Conservation (phyloP, 2,888 invertebrate genomes). For the Antitype chi region DNA sequence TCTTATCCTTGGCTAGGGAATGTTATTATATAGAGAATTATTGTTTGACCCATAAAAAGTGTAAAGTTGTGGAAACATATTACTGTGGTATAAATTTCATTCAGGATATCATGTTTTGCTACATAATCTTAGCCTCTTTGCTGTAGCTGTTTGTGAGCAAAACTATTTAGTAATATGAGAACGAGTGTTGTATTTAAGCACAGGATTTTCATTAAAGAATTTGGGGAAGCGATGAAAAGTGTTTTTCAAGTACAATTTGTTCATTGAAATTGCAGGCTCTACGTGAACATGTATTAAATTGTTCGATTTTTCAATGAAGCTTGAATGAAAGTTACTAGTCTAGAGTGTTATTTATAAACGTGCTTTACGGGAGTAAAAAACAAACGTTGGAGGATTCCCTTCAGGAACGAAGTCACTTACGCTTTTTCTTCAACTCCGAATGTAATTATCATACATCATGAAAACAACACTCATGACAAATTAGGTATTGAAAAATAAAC, state of each 20-base stretch:
- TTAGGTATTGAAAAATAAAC: no score
- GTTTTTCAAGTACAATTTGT: background rate
- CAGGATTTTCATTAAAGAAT: background rate
- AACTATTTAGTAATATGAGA: constrained; percentile 4
- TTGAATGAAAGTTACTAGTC: no score
- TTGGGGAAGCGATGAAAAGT: no score
- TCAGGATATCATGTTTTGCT: constrained; percentile 50
- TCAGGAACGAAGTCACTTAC: no score
- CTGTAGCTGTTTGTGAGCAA: background rate
- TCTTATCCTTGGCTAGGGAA: constrained; percentile 58
- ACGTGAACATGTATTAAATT: background rate
- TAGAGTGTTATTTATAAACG: background rate
- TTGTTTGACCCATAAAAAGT: constrained; percentile 57
- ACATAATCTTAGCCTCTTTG: constrained; percentile 37
- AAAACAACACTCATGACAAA: no score
- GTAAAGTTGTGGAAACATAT: constrained; percentile 56
- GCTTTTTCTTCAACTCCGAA: no score
- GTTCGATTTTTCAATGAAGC: background rate
- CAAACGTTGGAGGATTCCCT: no score
- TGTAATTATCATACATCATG: no score
- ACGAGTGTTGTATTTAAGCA: background rate
- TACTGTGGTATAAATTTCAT: constrained; percentile 55
- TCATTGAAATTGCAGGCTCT: no score
- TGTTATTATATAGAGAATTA: constrained; percentile 57
- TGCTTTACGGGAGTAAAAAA: background rate